Evolutionary conservation across 2,113 vertebrate species (phyloP).

Genomic region (Chloropsis hardwickii): DNA sequence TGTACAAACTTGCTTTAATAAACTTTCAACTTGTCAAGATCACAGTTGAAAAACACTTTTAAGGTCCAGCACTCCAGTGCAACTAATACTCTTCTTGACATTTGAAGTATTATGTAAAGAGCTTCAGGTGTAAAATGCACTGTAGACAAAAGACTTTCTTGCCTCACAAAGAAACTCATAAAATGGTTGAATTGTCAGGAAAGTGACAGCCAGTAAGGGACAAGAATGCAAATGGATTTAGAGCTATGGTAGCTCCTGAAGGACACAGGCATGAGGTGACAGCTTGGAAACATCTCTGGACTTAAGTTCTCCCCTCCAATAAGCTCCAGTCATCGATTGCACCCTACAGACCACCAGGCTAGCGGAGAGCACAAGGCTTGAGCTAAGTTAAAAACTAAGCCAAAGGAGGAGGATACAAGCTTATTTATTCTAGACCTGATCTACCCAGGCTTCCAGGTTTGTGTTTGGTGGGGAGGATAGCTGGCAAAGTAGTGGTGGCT

Average conservation of each 20-base stretch:
- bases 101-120: constrained; percentile 8
- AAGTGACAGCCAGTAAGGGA: neutral
- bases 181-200: constrained; percentile 33
- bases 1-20: constrained; percentile 1
- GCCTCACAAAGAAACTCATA: neutral
- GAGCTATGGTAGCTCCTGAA: neutral
- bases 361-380: neutral
- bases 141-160: neutral
- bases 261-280: neutral
- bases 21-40: constrained; percentile 33
- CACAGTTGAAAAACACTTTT: neutral
- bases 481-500: neutral
- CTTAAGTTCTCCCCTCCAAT: neutral
- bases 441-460: neutral
- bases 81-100: constrained; percentile 15
- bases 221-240: neutral
- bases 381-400: neutral
- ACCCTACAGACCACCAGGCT: neutral
- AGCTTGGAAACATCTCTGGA: neutral
- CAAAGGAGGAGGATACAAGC: neutral
- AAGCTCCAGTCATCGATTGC: neutral
- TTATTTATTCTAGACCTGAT: neutral
- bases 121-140: neutral
- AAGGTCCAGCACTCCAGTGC: neutral
- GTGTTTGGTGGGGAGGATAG: fast-evolving